Evolutionary conservation across 2,888 invertebrate species (phyloP).

Genomic region (Psylliodes chrysocephalus): DNA sequence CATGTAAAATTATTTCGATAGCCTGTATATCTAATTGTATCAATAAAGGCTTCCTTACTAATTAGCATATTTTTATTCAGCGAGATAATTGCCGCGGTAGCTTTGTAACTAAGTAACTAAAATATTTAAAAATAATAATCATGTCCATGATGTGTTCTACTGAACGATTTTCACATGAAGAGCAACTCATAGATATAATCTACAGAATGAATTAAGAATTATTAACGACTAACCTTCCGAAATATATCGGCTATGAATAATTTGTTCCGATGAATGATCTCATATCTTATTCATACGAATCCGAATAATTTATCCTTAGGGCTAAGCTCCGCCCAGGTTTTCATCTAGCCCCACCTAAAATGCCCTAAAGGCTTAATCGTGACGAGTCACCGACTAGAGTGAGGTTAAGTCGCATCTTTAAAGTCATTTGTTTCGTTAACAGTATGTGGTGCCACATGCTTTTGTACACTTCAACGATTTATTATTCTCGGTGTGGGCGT

Average conservation of each 20-base stretch:
- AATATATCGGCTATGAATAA: neutral
- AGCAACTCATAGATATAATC: too few species aligned
- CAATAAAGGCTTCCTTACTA: too few species aligned
- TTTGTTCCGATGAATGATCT: neutral
- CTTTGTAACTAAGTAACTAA: too few species aligned
- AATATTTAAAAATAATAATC: too few species aligned
- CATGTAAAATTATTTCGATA: too few species aligned
- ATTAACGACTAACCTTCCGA: neutral
- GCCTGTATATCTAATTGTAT: too few species aligned
- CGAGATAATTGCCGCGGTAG: too few species aligned
- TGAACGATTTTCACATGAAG: too few species aligned
- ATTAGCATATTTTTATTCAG: too few species aligned
- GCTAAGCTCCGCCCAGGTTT: slow-evolving; percentile 1
- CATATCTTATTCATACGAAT: neutral
- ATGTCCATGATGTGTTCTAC: too few species aligned
- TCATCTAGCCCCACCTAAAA: neutral
- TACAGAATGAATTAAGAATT: too few species aligned
- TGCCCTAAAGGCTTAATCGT: slow-evolving; percentile 5
- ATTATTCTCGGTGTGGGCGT: slow-evolving; percentile 12
- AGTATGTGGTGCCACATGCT: slow-evolving; percentile 35
- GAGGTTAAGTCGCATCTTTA: slow-evolving; percentile 33
- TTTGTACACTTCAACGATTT: slow-evolving; percentile 10
- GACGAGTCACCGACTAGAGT: slow-evolving; percentile 25
- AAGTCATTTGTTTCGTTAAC: slow-evolving; percentile 37
- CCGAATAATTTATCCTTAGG: neutral